These are phyloP conservation scores for Philonicus albiceps DNA, from an alignment of 2,888 invertebrate genomes.

Conservation along the genomic window DNA sequence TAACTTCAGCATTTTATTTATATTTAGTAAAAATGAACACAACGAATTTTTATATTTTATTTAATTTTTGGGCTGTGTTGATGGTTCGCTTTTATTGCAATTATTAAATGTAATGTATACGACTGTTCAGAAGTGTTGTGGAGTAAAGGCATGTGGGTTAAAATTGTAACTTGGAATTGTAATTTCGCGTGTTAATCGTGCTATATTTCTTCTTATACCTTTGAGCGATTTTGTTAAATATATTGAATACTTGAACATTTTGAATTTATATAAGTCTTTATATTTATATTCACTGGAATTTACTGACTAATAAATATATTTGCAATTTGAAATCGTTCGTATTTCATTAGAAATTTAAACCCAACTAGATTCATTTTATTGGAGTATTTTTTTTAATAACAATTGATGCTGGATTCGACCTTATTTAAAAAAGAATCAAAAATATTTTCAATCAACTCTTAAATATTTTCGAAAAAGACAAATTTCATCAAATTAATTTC, in stretches of 20 bases:
- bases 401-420: too few species aligned
- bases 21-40: not conserved
- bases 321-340: not conserved
- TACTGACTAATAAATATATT: conserved; percentile 34
- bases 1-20: not conserved
- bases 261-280: conserved; percentile 22
- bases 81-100: not conserved
- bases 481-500: too few species aligned
- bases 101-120: not conserved
- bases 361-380: too few species aligned
- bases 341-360: not conserved
- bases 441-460: too few species aligned
- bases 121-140: not conserved
- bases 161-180: conserved; percentile 9
- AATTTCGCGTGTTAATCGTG: conserved; percentile 2
- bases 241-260: conserved; percentile 35
- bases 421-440: too few species aligned
- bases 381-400: too few species aligned
- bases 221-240: conserved; percentile 21
- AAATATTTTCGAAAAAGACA: too few species aligned
- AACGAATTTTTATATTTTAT: not conserved
- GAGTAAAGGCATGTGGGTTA: not conserved
- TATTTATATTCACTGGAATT: conserved; percentile 37
- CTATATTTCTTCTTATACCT: not conserved
- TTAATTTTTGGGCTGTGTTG: not conserved